Conservation (phyloP, 2,888 invertebrate species). For the Esperia sulphurella region DNA sequence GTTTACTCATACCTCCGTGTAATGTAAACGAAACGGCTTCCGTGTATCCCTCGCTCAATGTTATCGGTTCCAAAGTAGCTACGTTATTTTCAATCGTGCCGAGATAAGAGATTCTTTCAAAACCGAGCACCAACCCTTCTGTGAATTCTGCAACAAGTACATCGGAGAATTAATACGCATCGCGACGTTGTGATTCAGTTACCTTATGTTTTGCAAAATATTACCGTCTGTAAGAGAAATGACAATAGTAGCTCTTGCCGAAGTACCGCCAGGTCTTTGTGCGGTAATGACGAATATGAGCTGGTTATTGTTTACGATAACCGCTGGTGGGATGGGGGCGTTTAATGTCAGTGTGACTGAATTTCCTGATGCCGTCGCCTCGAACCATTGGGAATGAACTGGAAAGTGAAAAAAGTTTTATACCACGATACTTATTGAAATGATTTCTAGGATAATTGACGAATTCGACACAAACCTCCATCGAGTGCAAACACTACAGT, state of each 20-base stretch:
- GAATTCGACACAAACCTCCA: slow-evolving; percentile 21
- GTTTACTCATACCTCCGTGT: slow-evolving; percentile 14
- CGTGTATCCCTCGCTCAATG: slow-evolving; percentile 16
- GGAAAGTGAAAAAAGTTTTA: neutral
- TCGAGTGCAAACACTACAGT: slow-evolving; percentile 23
- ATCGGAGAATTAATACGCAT: neutral
- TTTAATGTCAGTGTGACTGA: slow-evolving; percentile 5
- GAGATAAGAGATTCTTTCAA: slow-evolving; percentile 19
- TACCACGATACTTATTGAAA: no score
- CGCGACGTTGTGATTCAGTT: neutral
- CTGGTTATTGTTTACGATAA: slow-evolving; percentile 17
- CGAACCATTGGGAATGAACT: slow-evolving; percentile 18
- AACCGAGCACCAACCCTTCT: slow-evolving; percentile 15
- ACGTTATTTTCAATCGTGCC: slow-evolving; percentile 15
- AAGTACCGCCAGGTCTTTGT: slow-evolving; percentile 10
- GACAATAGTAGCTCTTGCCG: slow-evolving; percentile 18
- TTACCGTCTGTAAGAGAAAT: slow-evolving; percentile 19
- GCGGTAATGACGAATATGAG: slow-evolving; percentile 18
- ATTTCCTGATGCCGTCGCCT: slow-evolving; percentile 2
- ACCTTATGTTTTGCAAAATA: neutral
- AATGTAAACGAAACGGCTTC: slow-evolving; percentile 12
- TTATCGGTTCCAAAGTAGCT: slow-evolving; percentile 12
- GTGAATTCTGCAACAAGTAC: slow-evolving; percentile 13
- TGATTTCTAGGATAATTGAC: neutral
- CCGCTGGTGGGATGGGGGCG: slow-evolving; percentile 12